These are phyloP conservation scores for Ptilonorhynchus violaceus DNA, from an alignment of 2,113 vertebrate genomes.

Conservation along the genomic window DNA sequence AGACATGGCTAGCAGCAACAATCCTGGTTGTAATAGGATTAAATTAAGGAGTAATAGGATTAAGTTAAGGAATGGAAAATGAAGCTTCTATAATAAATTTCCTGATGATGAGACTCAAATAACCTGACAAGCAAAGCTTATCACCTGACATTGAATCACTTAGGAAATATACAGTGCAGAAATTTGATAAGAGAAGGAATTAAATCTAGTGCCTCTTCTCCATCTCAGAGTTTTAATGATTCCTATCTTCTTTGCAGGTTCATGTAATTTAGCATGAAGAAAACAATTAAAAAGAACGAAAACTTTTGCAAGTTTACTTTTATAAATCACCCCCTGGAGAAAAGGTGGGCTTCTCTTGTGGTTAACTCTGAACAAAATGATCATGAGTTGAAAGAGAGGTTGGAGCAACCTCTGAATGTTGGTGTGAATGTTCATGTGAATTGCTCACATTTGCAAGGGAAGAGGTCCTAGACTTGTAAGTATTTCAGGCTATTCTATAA, in stretches of 20 bases:
- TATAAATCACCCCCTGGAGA: background rate
- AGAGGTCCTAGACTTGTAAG: background rate
- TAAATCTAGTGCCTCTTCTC: background rate
- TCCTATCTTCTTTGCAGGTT: background rate
- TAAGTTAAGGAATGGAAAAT: constrained; percentile 9
- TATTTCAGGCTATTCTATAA: background rate
- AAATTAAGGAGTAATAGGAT: constrained; percentile 24
- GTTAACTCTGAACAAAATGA: background rate
- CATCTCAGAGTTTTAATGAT: background rate
- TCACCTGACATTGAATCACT: background rate
- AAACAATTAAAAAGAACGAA: background rate
- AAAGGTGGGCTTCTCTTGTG: background rate
- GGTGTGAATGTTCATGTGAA: background rate
- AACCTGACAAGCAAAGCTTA: constrained; percentile 1
- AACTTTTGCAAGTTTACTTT: background rate
- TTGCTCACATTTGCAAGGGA: background rate
- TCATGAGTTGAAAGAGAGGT: background rate
- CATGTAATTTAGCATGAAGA: background rate
- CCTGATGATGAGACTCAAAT: background rate
- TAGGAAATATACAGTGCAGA: background rate
- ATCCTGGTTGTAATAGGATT: background rate
- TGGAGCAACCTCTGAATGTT: background rate
- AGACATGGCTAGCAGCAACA: background rate
- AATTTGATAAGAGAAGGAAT: background rate
- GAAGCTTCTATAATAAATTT: background rate